phyloP scores from a whole-genome alignment of 2,113 vertebrate species.

The Oenanthe oenanthe region DNA sequence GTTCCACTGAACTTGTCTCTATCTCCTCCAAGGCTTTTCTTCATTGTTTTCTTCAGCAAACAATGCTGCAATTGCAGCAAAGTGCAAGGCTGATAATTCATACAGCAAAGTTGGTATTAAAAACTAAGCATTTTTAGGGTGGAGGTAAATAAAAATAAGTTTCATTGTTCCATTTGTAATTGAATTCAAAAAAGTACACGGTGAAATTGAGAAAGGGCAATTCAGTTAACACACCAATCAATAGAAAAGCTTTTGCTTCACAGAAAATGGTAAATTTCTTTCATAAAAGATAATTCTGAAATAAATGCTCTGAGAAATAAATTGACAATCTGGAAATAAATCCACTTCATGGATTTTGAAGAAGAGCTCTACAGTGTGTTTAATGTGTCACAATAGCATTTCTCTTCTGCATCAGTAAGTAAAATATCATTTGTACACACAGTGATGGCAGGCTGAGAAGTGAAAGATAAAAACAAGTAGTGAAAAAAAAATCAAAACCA shows the following conservation, averaged over 20 bases:
- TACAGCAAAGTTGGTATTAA: background rate
- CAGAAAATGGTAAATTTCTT: background rate
- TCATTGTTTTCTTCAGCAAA: background rate
- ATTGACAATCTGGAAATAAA: no score
- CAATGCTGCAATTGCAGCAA: no score
- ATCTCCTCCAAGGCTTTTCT: background rate
- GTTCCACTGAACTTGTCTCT: background rate
- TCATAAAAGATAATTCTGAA: background rate
- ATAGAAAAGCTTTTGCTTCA: background rate
- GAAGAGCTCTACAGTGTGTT: background rate
- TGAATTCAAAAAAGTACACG: background rate
- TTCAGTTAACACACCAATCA: background rate
- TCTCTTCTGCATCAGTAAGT: background rate
- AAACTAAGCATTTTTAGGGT: background rate
- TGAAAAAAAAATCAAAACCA: background rate
- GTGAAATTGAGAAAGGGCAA: background rate
- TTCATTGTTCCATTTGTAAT: conserved; percentile 18
- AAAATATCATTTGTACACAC: background rate
- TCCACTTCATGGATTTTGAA: background rate
- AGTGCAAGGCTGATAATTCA: background rate
- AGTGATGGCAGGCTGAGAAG: background rate
- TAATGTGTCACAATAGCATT: background rate
- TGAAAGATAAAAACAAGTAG: background rate
- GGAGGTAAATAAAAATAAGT: background rate
- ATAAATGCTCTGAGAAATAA: background rate